Evolutionary conservation across 2,113 vertebrate species (phyloP).

Genomic region (Cygnus atratus): DNA sequence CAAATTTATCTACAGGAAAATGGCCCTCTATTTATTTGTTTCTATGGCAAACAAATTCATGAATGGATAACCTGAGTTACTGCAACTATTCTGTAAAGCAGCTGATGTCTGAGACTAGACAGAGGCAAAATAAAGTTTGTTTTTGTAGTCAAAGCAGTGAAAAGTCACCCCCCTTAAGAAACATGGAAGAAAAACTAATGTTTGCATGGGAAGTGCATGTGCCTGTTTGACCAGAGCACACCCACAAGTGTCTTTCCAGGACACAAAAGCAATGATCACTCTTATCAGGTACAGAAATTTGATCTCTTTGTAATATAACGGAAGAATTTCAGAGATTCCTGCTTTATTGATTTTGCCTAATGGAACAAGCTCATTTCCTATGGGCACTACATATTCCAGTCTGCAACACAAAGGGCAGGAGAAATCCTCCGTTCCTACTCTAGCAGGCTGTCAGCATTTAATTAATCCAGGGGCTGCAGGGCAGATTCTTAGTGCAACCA

Average conservation of each 20-base stretch:
- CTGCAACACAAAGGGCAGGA: slow-evolving; percentile 9
- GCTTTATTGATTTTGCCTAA: slow-evolving; percentile 68
- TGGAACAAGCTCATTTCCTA: slow-evolving; percentile 54
- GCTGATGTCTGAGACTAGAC: background rate
- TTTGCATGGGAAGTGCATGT: background rate
- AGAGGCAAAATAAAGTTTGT: background rate
- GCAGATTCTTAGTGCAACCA: slow-evolving; percentile 42
- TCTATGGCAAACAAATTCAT: background rate
- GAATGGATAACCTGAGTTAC: background rate
- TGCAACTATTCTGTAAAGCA: background rate
- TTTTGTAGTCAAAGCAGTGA: background rate
- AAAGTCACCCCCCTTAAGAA: background rate
- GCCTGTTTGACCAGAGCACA: background rate
- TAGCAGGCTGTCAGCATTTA: slow-evolving; percentile 43
- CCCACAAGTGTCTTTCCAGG: background rate
- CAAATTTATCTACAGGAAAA: background rate
- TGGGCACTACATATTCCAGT: slow-evolving; percentile 7
- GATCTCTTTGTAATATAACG: slow-evolving; percentile 43
- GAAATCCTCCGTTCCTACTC: background rate
- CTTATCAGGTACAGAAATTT: background rate
- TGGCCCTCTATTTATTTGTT: too few species aligned
- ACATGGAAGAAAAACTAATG: background rate
- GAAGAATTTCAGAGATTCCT: slow-evolving; percentile 55
- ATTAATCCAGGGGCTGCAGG: slow-evolving; percentile 67
- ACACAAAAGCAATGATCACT: background rate